Percentiles rank a stretch among this genome's conserved stretches.
phyloP scores from a whole-genome alignment of 2,888 invertebrate species.

The Ferrisia virgata region DNA sequence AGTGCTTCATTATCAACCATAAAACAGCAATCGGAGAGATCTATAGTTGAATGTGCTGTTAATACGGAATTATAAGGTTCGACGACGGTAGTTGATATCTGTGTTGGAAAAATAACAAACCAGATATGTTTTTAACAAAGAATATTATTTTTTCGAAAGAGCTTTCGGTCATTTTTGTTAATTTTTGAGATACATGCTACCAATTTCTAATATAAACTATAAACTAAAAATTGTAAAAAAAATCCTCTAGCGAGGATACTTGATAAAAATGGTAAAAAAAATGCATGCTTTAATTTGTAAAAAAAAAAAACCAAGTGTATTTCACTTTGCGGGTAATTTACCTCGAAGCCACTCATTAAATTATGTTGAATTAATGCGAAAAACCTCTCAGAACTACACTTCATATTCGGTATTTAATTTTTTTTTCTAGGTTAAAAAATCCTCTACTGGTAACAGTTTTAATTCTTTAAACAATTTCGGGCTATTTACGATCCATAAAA shows the following conservation, averaged over 20 bases:
- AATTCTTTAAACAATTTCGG: neutral
- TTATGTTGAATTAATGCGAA: slow-evolving; percentile 20
- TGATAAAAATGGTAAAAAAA: neutral
- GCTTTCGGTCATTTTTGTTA: neutral
- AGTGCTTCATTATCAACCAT: slow-evolving; percentile 53
- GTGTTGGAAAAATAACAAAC: slow-evolving; percentile 48
- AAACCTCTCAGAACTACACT: slow-evolving; percentile 18
- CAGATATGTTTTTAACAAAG: neutral
- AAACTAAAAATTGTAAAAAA: too few relatives aligned
- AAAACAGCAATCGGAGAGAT: slow-evolving; percentile 53
- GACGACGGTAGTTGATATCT: slow-evolving; percentile 60
- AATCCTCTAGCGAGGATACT: too few relatives aligned
- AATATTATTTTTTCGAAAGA: neutral
- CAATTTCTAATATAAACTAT: too few relatives aligned
- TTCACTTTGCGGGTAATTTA: slow-evolving; percentile 26
- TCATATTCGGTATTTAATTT: neutral
- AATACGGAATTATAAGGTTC: slow-evolving; percentile 54
- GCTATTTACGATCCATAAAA: neutral
- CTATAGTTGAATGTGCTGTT: slow-evolving; percentile 53
- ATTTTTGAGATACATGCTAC: too few relatives aligned
- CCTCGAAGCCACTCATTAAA: neutral
- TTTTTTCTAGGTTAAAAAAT: neutral
- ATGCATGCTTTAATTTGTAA: neutral
- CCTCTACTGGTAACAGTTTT: neutral
- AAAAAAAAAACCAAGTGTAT: neutral